These are phyloP conservation scores for Cryptomyrus ogoouensis DNA, from an alignment of 2,113 vertebrate genomes.

Conservation along the genomic window DNA sequence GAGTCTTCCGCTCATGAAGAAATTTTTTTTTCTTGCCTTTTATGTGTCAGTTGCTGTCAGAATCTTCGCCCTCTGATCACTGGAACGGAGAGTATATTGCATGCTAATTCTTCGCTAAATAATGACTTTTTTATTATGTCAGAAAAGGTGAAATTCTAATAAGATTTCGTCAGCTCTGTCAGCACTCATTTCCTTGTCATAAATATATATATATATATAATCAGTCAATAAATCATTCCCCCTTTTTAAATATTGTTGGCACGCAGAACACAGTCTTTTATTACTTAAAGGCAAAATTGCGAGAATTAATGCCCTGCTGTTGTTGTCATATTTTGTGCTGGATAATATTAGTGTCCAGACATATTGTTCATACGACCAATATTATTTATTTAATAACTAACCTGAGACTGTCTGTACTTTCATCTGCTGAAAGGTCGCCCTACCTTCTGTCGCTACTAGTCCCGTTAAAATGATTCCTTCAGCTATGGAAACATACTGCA, in stretches of 20 bases:
- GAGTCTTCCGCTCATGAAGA: background rate
- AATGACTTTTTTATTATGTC: background rate
- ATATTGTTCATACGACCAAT: background rate
- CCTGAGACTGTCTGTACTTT: conserved; percentile 7
- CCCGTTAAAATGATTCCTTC: background rate
- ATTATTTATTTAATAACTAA: conserved; percentile 7
- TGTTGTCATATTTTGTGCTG: background rate
- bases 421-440: background rate
- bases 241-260: background rate
- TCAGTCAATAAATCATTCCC: background rate
- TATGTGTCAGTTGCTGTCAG: conserved; percentile 12
- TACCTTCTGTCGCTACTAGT: background rate
- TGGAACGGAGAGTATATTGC: conserved; percentile 5
- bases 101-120: background rate
- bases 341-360: background rate
- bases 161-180: background rate
- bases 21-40: background rate
- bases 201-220: background rate
- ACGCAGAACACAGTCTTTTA: background rate
- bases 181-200: background rate
- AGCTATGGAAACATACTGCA: background rate
- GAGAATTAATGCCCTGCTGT: background rate
- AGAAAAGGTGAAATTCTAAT: background rate
- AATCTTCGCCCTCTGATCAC: conserved; percentile 10
- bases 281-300: background rate